Base-by-base conservation (phyloP, 2,888 invertebrate species). In the Idaea aversata region DNA sequence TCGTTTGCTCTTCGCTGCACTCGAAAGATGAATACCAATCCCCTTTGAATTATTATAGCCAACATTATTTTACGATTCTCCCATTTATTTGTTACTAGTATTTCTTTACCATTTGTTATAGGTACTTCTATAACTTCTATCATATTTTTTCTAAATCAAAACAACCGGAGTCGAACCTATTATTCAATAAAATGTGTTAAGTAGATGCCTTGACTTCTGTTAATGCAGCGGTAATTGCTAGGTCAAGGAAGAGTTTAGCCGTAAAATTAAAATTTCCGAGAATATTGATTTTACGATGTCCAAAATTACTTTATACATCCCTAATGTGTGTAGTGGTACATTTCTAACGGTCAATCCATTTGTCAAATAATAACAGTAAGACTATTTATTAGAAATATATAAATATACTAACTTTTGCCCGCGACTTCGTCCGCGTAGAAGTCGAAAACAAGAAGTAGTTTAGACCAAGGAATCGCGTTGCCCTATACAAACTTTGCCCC, bases 241-340 rank as follows among this genome's bases (percentile, higher is more conserved):
- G 81, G 82, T 81, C 82, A 82, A 83, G 83, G 83, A 76, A 73
- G 75, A 70, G 63, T 69, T 72, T 73, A 71, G 72, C 77, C 72
- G 68, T 74, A 73, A 73, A 75, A 74, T 76, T 71, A 67, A 78
- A 80, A 81, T 76, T 74, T 73, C 67, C 63, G 16, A 59, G 58
- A 66, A 66, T 59, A 65, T 61, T 62, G 61, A 68, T 70, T 69
- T 62, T 67, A 58, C 60, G 47, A 47, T 47, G 47, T 47, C 7
- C 47, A 47, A 47, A 47, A 47, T 13, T 13, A 47, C 47, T 47
- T n/a, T 47, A 13, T 47, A 47, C 7, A 7, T 47, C 10, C 5
- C 36, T 10, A 7, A 36, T 36, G 47, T 47, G 13, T 47, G 47
- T 47, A 47, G 47, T 13, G 47, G 47, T 47, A 74, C 76, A 79